Percentiles rank a stretch among this genome's conserved stretches.
Evolutionary conservation across 2,797 vertebrate species (phyloP).

Genomic region (Paramormyrops hopkinsi): DNA sequence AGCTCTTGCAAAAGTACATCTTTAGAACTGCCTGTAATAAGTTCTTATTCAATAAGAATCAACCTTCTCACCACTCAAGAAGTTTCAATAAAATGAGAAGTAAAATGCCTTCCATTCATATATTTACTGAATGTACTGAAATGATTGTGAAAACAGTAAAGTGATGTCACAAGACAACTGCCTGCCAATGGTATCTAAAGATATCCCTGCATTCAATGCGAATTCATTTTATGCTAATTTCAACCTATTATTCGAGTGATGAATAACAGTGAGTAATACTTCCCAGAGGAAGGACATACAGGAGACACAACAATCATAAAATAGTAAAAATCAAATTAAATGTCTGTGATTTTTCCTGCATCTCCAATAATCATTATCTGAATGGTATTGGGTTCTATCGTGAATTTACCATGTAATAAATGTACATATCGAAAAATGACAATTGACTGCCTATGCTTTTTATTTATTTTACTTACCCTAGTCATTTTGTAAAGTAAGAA

Average conservation of each 20-base stretch:
- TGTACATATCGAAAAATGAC: neutral
- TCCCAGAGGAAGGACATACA: neutral
- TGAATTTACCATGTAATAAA: conserved; percentile 3
- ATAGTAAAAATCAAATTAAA: neutral
- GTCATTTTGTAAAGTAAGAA: neutral
- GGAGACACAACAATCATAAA: neutral
- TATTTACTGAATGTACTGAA: neutral
- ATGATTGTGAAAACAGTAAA: neutral
- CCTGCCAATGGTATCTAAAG: neutral
- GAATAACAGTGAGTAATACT: neutral
- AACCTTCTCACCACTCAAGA: neutral
- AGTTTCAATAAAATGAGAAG: neutral
- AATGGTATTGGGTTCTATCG: neutral
- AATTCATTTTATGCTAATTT: neutral
- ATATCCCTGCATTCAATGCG: neutral
- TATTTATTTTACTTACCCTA: neutral
- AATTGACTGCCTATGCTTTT: neutral
- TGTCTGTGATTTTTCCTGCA: neutral
- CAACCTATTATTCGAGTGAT: neutral
- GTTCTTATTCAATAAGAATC: neutral
- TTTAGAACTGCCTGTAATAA: neutral
- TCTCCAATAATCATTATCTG: neutral
- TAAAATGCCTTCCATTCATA: neutral
- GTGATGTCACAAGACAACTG: neutral
- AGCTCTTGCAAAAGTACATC: neutral